A percentile compares a stretch with the other conserved stretches of the same genome.
phyloP scores from a whole-genome alignment of 2,113 vertebrate genomes.

The Hemiprocne comata region DNA sequence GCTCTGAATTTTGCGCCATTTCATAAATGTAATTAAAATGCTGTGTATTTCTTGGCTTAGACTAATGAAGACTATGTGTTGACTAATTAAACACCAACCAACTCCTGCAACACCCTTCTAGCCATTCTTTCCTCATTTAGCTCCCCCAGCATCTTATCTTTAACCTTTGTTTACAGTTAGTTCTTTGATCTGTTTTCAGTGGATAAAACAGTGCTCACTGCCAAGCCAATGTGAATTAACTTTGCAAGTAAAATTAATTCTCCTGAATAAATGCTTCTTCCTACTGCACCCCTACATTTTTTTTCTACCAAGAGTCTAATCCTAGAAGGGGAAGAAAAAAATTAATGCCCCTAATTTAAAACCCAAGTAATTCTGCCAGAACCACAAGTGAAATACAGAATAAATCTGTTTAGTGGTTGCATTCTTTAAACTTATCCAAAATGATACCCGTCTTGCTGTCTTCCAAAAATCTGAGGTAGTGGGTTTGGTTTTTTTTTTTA shows the following conservation, averaged over 20 bases:
- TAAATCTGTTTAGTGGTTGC: not conserved
- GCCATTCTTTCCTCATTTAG: not conserved
- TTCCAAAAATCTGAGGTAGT: not conserved
- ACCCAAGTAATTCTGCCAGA: not conserved
- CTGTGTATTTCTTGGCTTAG: not conserved
- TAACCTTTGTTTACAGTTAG: constrained; percentile 3
- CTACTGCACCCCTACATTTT: not conserved
- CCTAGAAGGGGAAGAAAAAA: not conserved
- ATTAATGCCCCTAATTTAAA: not conserved
- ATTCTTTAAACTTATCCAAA: not conserved
- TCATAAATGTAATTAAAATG: constrained; percentile 40
- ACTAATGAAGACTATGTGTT: not conserved
- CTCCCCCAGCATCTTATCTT: not conserved
- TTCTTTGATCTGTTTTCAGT: not conserved
- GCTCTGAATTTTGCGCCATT: not conserved
- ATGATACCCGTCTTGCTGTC: not conserved
- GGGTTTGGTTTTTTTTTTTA: not conserved
- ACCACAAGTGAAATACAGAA: not conserved
- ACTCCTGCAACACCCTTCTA: not conserved
- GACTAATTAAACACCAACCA: constrained; percentile 3
- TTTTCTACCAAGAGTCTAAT: not conserved
- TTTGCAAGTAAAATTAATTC: not conserved
- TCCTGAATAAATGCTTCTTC: not conserved
- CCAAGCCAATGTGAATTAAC: not conserved
- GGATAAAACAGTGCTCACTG: not conserved